These are phyloP conservation scores for Zophobas atratus DNA, from an alignment of 1,140 invertebrate genomes.

Conservation along the genomic window DNA sequence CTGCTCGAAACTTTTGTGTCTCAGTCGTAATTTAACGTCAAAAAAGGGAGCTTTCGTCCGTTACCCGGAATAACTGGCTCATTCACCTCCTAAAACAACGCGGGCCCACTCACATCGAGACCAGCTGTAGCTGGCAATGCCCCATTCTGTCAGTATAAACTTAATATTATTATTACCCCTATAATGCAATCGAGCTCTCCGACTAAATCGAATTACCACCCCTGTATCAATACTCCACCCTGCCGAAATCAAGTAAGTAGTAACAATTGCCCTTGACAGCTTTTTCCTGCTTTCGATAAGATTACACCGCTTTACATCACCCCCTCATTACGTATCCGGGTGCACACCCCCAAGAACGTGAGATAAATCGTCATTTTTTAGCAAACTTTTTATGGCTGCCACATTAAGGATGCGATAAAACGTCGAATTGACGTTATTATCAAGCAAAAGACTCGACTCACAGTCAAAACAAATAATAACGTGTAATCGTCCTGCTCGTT, in stretches of 20 bases:
- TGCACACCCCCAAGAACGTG: constrained; percentile 20
- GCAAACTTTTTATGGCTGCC: neutral
- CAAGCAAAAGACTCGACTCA: neutral
- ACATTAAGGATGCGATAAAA: constrained; percentile 9
- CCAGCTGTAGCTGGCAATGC: too few relatives aligned
- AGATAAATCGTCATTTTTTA: constrained; percentile 10
- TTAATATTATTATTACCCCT: constrained; percentile 21
- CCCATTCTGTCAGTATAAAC: neutral
- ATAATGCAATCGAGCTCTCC: constrained; percentile 23
- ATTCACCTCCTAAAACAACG: too few relatives aligned
- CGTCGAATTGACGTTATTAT: constrained; percentile 4
- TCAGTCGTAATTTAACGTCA: too few relatives aligned
- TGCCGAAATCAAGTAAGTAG: constrained; percentile 9
- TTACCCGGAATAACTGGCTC: too few relatives aligned
- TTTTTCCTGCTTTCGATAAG: constrained; percentile 16
- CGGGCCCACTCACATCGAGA: too few relatives aligned
- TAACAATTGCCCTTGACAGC: constrained; percentile 22
- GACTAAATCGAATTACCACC: constrained; percentile 25
- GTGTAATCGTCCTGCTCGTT: constrained; percentile 1
- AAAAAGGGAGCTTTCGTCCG: too few relatives aligned
- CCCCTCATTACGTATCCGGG: constrained; percentile 11
- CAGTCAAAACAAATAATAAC: constrained; percentile 27
- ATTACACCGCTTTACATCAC: constrained; percentile 17
- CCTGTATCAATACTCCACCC: constrained; percentile 9
- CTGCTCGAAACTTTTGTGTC: too few relatives aligned